phyloP scores from a whole-genome alignment of 2,113 vertebrate genomes.

The Bujurquina vittata region DNA sequence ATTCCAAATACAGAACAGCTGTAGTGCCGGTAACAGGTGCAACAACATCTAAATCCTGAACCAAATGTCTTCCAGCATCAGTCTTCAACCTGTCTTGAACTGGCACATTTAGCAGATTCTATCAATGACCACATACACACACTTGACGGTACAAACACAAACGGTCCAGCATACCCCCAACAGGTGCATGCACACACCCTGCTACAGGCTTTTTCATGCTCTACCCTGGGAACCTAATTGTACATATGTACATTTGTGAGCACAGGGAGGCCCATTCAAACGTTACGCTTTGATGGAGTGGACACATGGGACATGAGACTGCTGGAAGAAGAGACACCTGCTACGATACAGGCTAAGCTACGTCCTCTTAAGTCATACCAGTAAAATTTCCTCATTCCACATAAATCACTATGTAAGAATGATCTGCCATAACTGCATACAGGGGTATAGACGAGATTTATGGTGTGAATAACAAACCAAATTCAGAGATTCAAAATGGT shows the following conservation, averaged over 20 bases:
- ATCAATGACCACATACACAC: constrained; percentile 7
- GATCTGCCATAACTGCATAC: not conserved
- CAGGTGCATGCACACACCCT: constrained; percentile 54
- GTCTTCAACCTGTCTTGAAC: constrained; percentile 23
- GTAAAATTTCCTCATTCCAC: not conserved
- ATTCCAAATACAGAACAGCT: not conserved
- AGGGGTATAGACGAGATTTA: not conserved
- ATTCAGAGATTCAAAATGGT: not conserved
- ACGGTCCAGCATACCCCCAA: constrained; percentile 11
- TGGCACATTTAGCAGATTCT: not conserved
- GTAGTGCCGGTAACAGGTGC: constrained; percentile 24
- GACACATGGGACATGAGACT: constrained; percentile 43
- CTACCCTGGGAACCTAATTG: constrained; percentile 49
- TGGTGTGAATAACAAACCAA: not conserved
- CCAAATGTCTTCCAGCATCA: constrained; percentile 32
- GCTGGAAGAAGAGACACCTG: constrained; percentile 35
- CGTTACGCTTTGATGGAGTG: constrained; percentile 49
- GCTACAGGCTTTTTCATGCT: constrained; percentile 52
- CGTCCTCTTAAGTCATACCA: not conserved
- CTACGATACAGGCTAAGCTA: not conserved
- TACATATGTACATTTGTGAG: constrained; percentile 15
- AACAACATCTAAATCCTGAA: constrained; percentile 10
- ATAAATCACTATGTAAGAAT: constrained; percentile 12
- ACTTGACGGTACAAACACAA: not conserved
- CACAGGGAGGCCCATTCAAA: constrained; percentile 19